phyloP scores from a whole-genome alignment of 2,797 vertebrate genomes.

The Ceryle rudis region DNA sequence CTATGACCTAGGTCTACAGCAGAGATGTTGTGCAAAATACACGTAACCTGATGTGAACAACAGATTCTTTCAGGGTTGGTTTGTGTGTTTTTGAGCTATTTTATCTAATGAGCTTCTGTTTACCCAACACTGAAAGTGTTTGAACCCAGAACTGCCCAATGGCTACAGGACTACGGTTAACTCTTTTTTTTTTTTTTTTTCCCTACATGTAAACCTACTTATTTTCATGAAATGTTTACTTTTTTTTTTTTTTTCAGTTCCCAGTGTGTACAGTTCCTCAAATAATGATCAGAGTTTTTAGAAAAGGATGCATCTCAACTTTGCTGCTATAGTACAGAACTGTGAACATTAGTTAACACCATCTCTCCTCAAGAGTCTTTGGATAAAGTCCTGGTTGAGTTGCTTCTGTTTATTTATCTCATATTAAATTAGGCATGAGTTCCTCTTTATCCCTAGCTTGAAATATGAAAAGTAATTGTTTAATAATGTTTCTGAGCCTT shows the following conservation, averaged over 20 bases:
- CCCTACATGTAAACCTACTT: neutral
- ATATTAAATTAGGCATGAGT: constrained; percentile 33
- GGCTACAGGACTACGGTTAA: neutral
- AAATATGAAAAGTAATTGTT: constrained; percentile 39
- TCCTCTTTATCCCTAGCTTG: constrained; percentile 22
- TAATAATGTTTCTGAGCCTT: constrained; percentile 36
- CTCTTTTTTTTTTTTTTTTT: neutral
- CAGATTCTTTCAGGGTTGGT: neutral
- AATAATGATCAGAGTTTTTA: neutral
- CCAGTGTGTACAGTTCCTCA: neutral
- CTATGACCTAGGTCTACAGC: neutral
- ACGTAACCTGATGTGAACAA: neutral
- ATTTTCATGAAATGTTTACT: neutral
- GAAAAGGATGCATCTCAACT: neutral
- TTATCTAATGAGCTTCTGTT: neutral
- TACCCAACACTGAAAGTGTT: neutral
- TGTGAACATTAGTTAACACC: neutral
- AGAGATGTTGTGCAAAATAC: neutral
- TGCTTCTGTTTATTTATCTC: constrained; percentile 54
- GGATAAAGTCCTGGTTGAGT: constrained; percentile 48
- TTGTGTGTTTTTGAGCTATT: neutral
- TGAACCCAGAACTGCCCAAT: neutral
- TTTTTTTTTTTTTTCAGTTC: neutral
- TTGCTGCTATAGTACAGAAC: neutral
- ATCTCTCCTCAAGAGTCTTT: neutral